A percentile compares a stretch with the other conserved stretches of the same genome.
phyloP scores from a whole-genome alignment of 1,140 invertebrate species.

The Leptestheria dahalacensis region DNA sequence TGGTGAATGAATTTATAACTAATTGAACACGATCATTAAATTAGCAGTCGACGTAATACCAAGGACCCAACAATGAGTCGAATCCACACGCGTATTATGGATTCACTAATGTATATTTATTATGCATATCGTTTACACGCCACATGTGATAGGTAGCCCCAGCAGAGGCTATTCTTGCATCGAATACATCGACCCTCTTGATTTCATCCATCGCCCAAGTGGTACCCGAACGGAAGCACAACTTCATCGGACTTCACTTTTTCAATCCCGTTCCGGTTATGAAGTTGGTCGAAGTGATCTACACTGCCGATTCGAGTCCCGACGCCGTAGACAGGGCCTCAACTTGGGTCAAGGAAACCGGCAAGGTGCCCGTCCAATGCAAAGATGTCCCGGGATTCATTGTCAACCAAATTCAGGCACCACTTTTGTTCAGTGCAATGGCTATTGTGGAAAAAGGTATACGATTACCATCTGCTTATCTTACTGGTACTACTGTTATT shows the following conservation, averaged over 20 bases:
- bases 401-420: constrained; percentile 65
- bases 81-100: too few relatives aligned
- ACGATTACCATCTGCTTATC: too few relatives aligned
- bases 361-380: constrained; percentile 63
- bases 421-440: constrained; percentile 57
- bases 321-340: constrained; percentile 53
- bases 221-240: constrained; percentile 25
- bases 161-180: not conserved
- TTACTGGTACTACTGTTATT: too few relatives aligned
- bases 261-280: constrained; percentile 46
- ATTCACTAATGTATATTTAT: too few relatives aligned
- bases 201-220: not conserved
- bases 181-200: not conserved
- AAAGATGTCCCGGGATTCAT: constrained; percentile 76
- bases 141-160: not conserved
- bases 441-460: constrained; percentile 61
- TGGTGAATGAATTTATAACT: too few relatives aligned
- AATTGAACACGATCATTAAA: too few relatives aligned
- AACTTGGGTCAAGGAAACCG: constrained; percentile 59
- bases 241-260: constrained; percentile 43
- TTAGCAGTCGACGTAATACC: too few relatives aligned
- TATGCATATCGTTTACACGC: too few relatives aligned
- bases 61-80: too few relatives aligned
- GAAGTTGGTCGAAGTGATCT: constrained; percentile 41
- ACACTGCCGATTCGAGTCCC: constrained; percentile 51